A percentile compares a stretch with the other conserved stretches of the same genome.
Evolutionary conservation across 2,888 invertebrate genomes (phyloP).

Genomic region (Erebia epiphron): DNA sequence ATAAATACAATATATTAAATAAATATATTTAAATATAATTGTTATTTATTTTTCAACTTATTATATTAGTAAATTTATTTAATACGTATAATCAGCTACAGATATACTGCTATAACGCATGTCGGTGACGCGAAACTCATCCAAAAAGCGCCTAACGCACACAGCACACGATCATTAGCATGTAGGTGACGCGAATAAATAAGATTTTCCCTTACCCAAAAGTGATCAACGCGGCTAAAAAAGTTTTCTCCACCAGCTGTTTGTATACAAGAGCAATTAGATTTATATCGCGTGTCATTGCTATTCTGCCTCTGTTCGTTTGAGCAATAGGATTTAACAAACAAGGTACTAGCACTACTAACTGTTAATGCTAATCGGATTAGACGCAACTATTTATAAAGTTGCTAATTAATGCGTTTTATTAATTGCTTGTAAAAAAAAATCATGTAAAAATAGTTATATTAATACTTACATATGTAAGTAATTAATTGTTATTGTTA

Average conservation of each 20-base stretch:
- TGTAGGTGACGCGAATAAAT: too few relatives aligned
- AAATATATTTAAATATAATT: too few relatives aligned
- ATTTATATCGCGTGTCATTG: slow-evolving; percentile 64
- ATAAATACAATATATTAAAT: too few relatives aligned
- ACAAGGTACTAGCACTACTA: background rate
- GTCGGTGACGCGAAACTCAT: too few relatives aligned
- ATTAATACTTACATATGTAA: background rate
- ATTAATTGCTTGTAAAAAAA: background rate
- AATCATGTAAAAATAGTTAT: background rate
- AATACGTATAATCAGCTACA: too few relatives aligned
- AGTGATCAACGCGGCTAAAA: too few relatives aligned
- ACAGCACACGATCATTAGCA: too few relatives aligned
- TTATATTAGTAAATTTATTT: too few relatives aligned
- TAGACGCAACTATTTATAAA: background rate
- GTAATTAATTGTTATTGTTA: background rate
- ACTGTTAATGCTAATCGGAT: slow-evolving; percentile 1
- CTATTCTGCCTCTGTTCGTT: slow-evolving; percentile 47
- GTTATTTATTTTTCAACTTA: too few relatives aligned
- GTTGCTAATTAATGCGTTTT: background rate
- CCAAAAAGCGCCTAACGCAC: too few relatives aligned
- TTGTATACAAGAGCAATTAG: slow-evolving; percentile 35
- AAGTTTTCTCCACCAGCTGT: background rate
- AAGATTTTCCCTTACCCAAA: too few relatives aligned
- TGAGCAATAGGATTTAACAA: slow-evolving; percentile 22
- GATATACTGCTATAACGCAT: too few relatives aligned